Conservation (phyloP, 2,797 vertebrate genomes). For the Macroramphosus scolopax region DNA sequence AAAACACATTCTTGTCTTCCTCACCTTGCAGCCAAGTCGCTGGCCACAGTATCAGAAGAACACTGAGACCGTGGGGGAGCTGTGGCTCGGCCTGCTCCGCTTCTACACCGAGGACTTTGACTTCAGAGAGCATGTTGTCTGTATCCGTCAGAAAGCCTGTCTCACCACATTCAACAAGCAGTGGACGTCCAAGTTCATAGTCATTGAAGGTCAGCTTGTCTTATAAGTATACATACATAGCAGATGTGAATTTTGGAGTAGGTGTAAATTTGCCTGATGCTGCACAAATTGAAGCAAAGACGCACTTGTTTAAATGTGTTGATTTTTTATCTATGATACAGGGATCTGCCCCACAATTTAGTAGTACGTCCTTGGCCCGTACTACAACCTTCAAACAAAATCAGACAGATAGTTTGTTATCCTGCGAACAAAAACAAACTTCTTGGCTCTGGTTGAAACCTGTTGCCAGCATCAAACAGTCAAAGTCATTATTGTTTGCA, state of each 20-base stretch:
- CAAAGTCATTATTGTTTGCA: too few relatives aligned
- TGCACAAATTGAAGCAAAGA: neutral
- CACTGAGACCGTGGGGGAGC: constrained; percentile 86
- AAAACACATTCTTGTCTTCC: constrained; percentile 1
- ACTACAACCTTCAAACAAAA: too few relatives aligned
- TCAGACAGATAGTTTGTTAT: too few relatives aligned
- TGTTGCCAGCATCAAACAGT: too few relatives aligned
- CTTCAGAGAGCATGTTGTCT: constrained; percentile 94
- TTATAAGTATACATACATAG: neutral
- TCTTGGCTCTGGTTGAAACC: too few relatives aligned
- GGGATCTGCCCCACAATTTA: too few relatives aligned
- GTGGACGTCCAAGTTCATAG: constrained; percentile 96
- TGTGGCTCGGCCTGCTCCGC: constrained; percentile 92
- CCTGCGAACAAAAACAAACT: too few relatives aligned
- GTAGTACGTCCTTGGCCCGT: too few relatives aligned
- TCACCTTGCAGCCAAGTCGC: constrained; percentile 74
- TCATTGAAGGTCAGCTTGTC: constrained; percentile 87
- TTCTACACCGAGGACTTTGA: constrained; percentile 97
- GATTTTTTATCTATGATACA: too few relatives aligned
- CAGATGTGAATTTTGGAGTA: too few relatives aligned
- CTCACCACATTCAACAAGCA: constrained; percentile 98
- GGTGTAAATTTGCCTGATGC: neutral
- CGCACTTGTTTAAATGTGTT: too few relatives aligned
- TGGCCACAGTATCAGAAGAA: constrained; percentile 88
- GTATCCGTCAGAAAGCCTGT: constrained; percentile 84